Evolutionary conservation across 2,797 vertebrate species (phyloP).

Genomic region (Channallabes apus): DNA sequence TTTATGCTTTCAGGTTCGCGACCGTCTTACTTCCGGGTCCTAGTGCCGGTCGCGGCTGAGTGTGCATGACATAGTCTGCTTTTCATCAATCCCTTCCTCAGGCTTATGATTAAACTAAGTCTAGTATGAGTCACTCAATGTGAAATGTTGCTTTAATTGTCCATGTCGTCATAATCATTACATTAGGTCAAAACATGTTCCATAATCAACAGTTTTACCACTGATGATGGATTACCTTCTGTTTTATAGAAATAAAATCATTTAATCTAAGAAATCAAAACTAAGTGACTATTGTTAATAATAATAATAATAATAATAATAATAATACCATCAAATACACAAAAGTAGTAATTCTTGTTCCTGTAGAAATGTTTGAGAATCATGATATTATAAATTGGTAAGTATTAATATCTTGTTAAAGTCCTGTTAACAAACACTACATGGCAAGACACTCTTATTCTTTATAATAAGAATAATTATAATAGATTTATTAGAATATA

Average conservation of each 20-base stretch:
- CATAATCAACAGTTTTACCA: neutral
- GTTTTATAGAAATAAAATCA: neutral
- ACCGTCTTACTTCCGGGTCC: no score
- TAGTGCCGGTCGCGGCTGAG: no score
- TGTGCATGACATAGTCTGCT: no score
- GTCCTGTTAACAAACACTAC: neutral
- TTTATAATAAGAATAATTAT: no score
- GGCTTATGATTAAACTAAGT: neutral
- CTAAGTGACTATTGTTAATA: neutral
- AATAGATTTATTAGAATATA: no score
- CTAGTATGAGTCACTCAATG: neutral
- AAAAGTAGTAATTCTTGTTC: neutral
- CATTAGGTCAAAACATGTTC: neutral
- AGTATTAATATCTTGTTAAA: neutral
- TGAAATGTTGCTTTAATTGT: neutral
- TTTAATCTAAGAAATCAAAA: neutral
- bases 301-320: neutral
- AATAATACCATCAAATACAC: neutral
- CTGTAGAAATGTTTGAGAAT: neutral
- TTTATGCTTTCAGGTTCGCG: no score
- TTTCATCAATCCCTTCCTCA: neutral
- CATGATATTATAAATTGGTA: neutral
- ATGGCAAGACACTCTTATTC: no score
- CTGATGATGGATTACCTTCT: neutral
- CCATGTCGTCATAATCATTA: neutral